A percentile compares a stretch with the other conserved stretches of the same genome.
These are phyloP conservation scores for Drosophila pseudotalamancana DNA, from an alignment of 2,888 invertebrate species.

Conservation along the genomic window DNA sequence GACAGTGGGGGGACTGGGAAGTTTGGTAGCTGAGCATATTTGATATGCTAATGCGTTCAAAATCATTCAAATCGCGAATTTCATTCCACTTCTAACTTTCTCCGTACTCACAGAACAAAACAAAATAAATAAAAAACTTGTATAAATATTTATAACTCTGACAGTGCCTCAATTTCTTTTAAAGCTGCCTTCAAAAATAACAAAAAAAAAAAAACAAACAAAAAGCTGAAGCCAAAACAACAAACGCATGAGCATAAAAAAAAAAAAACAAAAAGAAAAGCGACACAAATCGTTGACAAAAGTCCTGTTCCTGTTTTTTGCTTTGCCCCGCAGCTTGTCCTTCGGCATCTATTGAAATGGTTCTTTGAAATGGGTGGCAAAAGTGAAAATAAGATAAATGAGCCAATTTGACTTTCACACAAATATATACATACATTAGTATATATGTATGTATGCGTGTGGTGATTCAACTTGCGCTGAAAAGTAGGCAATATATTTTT, in stretches of 20 bases:
- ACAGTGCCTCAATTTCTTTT: slow-evolving; percentile 45
- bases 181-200: slow-evolving; percentile 23
- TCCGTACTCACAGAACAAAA: too few species aligned
- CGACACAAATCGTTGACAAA: slow-evolving; percentile 24
- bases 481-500: slow-evolving; percentile 27
- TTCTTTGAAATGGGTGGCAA: slow-evolving; percentile 53
- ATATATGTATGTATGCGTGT: neutral
- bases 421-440: neutral
- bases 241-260: neutral
- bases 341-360: slow-evolving; percentile 10
- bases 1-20: too few species aligned
- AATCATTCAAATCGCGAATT: slow-evolving; percentile 56
- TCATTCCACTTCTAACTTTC: too few species aligned
- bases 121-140: too few species aligned
- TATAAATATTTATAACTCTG: slow-evolving; percentile 40
- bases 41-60: slow-evolving; percentile 65
- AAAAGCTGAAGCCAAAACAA: neutral
- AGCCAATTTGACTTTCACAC: slow-evolving; percentile 54
- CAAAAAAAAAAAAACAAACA: neutral
- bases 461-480: neutral
- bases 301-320: neutral
- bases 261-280: slow-evolving; percentile 8
- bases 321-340: neutral
- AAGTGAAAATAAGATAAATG: slow-evolving; percentile 72
- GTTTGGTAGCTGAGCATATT: slow-evolving; percentile 22